Percentiles rank a stretch among this genome's conserved stretches.
phyloP scores from a whole-genome alignment of 2,888 invertebrate genomes.

The Crematogaster levior region DNA sequence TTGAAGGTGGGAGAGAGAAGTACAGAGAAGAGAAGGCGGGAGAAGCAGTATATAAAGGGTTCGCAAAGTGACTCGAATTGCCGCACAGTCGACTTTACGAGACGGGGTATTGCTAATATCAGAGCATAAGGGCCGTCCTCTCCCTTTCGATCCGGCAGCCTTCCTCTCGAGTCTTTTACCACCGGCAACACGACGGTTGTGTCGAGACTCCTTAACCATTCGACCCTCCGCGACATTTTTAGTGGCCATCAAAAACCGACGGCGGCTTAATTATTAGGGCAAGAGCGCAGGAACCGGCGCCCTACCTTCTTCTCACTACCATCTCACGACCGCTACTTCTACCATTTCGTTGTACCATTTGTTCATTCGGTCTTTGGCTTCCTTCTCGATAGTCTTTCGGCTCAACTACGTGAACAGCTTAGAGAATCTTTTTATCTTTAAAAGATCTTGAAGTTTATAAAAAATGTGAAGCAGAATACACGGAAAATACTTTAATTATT shows the following conservation, averaged over 20 bases:
- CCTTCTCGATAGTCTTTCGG: slow-evolving; percentile 50
- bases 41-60: slow-evolving; percentile 81
- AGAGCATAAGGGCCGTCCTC: slow-evolving; percentile 73
- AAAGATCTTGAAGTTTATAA: slow-evolving; percentile 20
- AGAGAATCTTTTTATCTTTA: slow-evolving; percentile 40
- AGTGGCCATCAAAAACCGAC: slow-evolving; percentile 85
- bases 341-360: slow-evolving; percentile 42
- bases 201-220: slow-evolving; percentile 82
- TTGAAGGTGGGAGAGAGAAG: slow-evolving; percentile 63
- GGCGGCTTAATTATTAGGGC: slow-evolving; percentile 84
- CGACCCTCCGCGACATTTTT: slow-evolving; percentile 85
- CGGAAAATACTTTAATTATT: slow-evolving; percentile 5
- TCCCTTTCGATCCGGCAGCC: slow-evolving; percentile 51
- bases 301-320: slow-evolving; percentile 36
- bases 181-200: slow-evolving; percentile 57
- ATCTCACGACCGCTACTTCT: slow-evolving; percentile 28
- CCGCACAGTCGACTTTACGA: slow-evolving; percentile 84
- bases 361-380: slow-evolving; percentile 31
- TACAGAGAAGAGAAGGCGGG: slow-evolving; percentile 50
- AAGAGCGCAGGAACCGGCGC: slow-evolving; percentile 53
- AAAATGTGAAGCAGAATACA: slow-evolving; percentile 17
- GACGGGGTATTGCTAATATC: slow-evolving; percentile 84
- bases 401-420: slow-evolving; percentile 36
- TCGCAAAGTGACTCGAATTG: slow-evolving; percentile 85
- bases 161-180: slow-evolving; percentile 48